Percentiles rank a stretch among this genome's conserved stretches.
Evolutionary conservation across 2,113 vertebrate genomes (phyloP).

Genomic region (Eptesicus fuscus): DNA sequence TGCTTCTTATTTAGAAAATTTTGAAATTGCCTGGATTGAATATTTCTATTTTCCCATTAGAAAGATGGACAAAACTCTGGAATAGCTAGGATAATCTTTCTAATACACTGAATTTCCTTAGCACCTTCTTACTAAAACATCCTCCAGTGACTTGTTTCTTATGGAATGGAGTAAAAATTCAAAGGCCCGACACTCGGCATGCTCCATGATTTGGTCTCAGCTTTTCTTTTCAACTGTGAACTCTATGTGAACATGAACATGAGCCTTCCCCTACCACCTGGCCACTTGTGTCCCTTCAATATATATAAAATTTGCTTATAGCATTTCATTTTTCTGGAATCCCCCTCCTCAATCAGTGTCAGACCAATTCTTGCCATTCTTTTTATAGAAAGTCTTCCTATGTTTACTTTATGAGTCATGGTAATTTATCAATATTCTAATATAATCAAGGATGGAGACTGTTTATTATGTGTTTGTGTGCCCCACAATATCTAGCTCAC

Average conservation of each 20-base stretch:
- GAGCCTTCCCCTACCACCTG: background rate
- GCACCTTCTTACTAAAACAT: background rate
- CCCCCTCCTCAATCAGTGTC: background rate
- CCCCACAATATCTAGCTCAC: background rate
- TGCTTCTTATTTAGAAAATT: background rate
- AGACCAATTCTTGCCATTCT: background rate
- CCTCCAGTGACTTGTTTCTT: background rate
- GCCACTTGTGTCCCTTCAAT: background rate
- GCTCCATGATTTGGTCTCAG: background rate
- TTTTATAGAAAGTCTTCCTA: background rate
- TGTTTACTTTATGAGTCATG: background rate
- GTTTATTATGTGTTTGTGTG: background rate
- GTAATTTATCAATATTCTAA: slow-evolving; percentile 2
- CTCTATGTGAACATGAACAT: background rate
- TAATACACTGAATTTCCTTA: background rate
- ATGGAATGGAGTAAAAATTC: background rate
- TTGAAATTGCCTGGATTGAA: background rate
- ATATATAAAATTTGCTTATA: background rate
- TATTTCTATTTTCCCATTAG: background rate
- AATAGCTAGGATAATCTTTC: background rate
- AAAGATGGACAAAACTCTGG: background rate
- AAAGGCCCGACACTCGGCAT: background rate
- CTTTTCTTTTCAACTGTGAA: background rate
- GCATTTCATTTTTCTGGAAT: background rate
- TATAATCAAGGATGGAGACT: background rate